Base-by-base conservation (phyloP, 2,888 invertebrate species). In the Brenthis ino region DNA sequence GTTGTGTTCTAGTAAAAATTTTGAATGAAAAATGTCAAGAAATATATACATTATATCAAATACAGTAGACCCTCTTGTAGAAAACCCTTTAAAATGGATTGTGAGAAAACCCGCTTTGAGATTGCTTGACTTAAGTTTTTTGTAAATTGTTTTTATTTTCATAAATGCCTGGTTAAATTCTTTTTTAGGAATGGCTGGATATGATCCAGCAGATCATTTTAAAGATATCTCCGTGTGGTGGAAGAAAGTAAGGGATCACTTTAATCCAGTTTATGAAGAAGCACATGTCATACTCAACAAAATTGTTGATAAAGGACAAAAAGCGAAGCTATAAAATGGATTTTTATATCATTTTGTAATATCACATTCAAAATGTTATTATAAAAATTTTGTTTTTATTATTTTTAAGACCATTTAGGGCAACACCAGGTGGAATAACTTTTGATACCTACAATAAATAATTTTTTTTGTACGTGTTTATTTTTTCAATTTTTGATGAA, bases 171-270 rank as follows among this genome's bases (percentile, higher is more conserved):
- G 4, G n/a, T 51, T 48, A 37, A 20, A 20, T 20, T 71, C 51
- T 66, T 68, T 81, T 80, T 33, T 82, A 96, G 96, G 94, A 82
- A 92, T 96, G 88, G 94, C 94, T 33, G 96, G 95, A 8, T 96
- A 94, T 80, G 94, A 96, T 79, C 94, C 96, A 0, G 87, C 85
- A 33, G 87, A 93, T 47, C 94, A 94, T 61, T 94, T 94, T 76
- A 94, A 95, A 0, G 93, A 93, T 74, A 89, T 97, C 12, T 89
- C 93, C 0, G 86, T 87, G 1, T 97, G 96, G 96, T 86, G 95
- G 82, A 90, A 94, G 57, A 93, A 93, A 71, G 96, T 97, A 0
- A 90, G 90, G 28, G 79, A 89, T 0, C 88, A 94, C 71, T 94
- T 95, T 76, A 94, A 93, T 80, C 96, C 96, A 0, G 83, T 93